Conservation (phyloP, 2,113 vertebrate species). For the Syngnathus floridae region DNA sequence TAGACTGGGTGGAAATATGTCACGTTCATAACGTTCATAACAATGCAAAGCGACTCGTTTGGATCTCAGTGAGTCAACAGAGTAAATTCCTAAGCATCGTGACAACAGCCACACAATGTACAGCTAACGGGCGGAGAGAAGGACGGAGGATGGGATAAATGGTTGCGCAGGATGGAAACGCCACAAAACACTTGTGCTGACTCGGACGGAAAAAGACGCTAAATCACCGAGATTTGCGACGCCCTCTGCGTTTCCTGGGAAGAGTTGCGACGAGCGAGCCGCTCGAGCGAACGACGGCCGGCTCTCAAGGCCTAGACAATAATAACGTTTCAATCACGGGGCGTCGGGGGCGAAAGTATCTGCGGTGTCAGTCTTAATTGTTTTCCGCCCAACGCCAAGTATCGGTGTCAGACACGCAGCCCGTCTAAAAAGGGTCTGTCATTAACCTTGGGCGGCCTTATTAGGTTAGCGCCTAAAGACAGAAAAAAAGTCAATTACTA, state of each 20-base stretch:
- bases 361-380: constrained; percentile 57
- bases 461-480: constrained; percentile 74
- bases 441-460: constrained; percentile 77
- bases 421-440: constrained; percentile 73
- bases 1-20: not conserved
- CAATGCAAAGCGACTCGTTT: not conserved
- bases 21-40: not conserved
- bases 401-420: constrained; percentile 66
- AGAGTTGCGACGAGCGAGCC: constrained; percentile 32
- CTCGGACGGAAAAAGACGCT: constrained; percentile 47
- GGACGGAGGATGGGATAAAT: constrained; percentile 47
- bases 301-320: not conserved
- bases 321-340: constrained; percentile 10
- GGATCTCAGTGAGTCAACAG: not conserved
- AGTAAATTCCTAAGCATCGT: constrained; percentile 60
- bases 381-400: constrained; percentile 45
- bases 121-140: constrained; percentile 45
- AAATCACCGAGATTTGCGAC: constrained; percentile 71
- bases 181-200: constrained; percentile 70
- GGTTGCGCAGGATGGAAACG: constrained; percentile 58
- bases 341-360: constrained; percentile 39
- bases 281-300: not conserved
- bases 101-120: constrained; percentile 64
- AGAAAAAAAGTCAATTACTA: constrained; percentile 72
- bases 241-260: constrained; percentile 47